Base-by-base conservation (phyloP, 2,113 vertebrate species). In the Aplodontia rufa region DNA sequence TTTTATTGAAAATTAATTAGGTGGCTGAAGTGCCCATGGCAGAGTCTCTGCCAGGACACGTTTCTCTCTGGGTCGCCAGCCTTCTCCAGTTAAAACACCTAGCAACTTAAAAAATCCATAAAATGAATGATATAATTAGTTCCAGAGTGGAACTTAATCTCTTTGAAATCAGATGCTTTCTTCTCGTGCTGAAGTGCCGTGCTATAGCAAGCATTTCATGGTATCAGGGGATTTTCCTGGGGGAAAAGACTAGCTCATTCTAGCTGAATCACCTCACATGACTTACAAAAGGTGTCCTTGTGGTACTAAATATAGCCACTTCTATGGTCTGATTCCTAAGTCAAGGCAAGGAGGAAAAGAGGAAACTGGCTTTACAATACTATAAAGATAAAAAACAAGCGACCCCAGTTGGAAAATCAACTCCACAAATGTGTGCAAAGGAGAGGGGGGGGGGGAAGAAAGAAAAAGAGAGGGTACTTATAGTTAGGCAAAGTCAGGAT, bases 1-100 rank as follows among this genome's bases (percentile, higher is more conserved):
- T 98, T 98, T 98, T 98, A 98, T 98, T 98, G 98, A 98, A 98
- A 99, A 98, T 99, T 98, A 98, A 98, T 99, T 99, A 98, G 98
- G 98, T 98, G 98, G 98, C 98, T 98, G 97, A 98, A 98, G 97
- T 97, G 98, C 98, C 98, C 98, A 81, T 95, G 98, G 98, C 98
- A 97, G 98, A 95, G 95, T 97, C 97, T 96, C 96, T 98, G 97
- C 94, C 96, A 74, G 97, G 91, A 96, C 94, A 81, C 97, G 97
- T 93, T 98, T 97, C 98, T 98, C 76, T 97, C 96, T 96, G 91
- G 97, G 97, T 97, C 97, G 93, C 97, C 98, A 97, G 96, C 97
- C 96, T 98, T 98, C 98, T 97, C 97, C 96, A 98, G 98, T 98
- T 98, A 97, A 98, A 98, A 98, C 98, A 98, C 98, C 98, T 98